Percentiles rank a stretch among this genome's conserved stretches.
phyloP scores from a whole-genome alignment of 2,797 vertebrate species.

The Sebastes trivittatus region DNA sequence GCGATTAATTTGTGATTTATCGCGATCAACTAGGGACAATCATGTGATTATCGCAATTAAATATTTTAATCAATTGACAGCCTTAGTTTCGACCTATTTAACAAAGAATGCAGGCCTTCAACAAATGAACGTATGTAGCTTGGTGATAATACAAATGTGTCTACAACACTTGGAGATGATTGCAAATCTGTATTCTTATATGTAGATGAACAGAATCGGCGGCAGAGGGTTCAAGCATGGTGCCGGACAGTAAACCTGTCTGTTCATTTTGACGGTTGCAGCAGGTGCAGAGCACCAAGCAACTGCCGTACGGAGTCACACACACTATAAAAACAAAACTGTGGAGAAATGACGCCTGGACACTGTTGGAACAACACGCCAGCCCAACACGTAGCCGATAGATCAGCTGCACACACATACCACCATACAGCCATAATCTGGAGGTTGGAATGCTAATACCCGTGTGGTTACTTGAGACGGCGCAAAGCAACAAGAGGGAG shows the following conservation, averaged over 20 bases:
- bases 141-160: neutral
- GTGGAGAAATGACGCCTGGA: conserved; percentile 37
- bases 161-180: neutral
- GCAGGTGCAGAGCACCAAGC: conserved; percentile 65
- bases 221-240: conserved; percentile 33
- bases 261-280: conserved; percentile 46
- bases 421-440: conserved; percentile 54
- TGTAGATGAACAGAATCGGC: conserved; percentile 11
- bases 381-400: neutral
- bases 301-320: conserved; percentile 31
- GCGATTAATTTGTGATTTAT: no score
- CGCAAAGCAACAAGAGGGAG: conserved; percentile 17
- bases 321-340: conserved; percentile 60
- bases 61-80: no score
- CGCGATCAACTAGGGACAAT: rapidly evolving
- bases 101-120: neutral
- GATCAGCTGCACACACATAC: conserved; percentile 59
- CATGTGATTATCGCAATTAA: no score
- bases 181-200: neutral
- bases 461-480: conserved; percentile 62
- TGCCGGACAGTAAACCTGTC: conserved; percentile 62
- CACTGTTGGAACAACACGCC: conserved; percentile 45
- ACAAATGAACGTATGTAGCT: neutral
- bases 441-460: conserved; percentile 62
- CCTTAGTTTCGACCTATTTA: neutral